phyloP scores from a whole-genome alignment of 2,888 invertebrate genomes.

The Scaptomyza tumidula region DNA sequence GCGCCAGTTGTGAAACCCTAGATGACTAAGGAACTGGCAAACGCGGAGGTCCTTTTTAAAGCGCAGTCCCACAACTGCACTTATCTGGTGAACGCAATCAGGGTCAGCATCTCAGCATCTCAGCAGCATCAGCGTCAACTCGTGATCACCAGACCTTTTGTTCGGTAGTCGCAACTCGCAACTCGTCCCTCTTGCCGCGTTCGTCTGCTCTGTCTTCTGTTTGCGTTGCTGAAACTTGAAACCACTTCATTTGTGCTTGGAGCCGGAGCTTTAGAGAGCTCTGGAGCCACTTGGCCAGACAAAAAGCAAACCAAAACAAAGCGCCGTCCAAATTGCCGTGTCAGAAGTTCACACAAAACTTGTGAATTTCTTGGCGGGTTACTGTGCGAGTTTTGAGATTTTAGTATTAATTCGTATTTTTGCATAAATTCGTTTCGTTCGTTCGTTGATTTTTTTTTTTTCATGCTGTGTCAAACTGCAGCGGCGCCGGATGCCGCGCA shows the following conservation, averaged over 20 bases:
- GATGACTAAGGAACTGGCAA: slow-evolving; percentile 20
- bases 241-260: slow-evolving; percentile 62
- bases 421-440: not conserved
- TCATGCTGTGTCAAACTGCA: not conserved
- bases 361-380: slow-evolving; percentile 58
- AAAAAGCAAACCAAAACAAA: slow-evolving; percentile 21
- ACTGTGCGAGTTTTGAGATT: slow-evolving; percentile 17
- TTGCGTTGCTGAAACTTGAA: slow-evolving; percentile 61
- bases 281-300: slow-evolving; percentile 35
- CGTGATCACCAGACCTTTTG: slow-evolving; percentile 48
- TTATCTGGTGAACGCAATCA: slow-evolving; percentile 48
- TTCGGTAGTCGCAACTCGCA: slow-evolving; percentile 20
- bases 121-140: slow-evolving; percentile 27
- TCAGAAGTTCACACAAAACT: slow-evolving; percentile 75
- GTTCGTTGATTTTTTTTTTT: not conserved
- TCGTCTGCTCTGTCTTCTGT: slow-evolving; percentile 10
- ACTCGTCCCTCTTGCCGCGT: slow-evolving; percentile 1
- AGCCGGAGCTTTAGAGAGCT: slow-evolving; percentile 14
- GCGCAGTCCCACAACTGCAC: slow-evolving; percentile 23
- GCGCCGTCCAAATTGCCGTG: slow-evolving; percentile 49
- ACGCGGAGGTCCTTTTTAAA: slow-evolving; percentile 37
- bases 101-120: slow-evolving; percentile 36
- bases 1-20: slow-evolving; percentile 49
- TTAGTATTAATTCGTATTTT: slow-evolving; percentile 4
- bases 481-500: slow-evolving; percentile 66